Evolutionary conservation across 2,113 vertebrate species (phyloP).

Genomic region (Catharus bicknelli): DNA sequence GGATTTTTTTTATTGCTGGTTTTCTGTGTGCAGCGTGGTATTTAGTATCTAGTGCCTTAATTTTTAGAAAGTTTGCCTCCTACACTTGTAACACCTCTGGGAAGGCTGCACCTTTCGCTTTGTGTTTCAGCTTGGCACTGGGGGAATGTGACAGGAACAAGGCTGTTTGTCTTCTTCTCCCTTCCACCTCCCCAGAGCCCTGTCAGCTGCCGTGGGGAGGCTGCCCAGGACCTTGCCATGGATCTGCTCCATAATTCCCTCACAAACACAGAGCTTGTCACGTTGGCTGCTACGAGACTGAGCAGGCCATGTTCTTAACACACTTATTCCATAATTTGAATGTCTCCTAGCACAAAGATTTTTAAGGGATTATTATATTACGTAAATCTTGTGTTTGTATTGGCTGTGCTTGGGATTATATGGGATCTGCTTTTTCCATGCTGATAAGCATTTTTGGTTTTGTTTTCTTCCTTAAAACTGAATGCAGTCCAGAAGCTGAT

Average conservation of each 20-base stretch:
- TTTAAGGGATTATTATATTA: not conserved
- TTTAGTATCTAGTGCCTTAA: not conserved
- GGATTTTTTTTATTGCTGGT: not conserved
- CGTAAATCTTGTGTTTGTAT: not conserved
- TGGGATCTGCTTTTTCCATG: not conserved
- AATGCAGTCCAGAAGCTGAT: not conserved
- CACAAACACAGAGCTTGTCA: not conserved
- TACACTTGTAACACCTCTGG: not conserved
- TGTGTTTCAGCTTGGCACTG: not conserved
- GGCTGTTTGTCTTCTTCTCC: not conserved
- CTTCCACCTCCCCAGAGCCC: not conserved
- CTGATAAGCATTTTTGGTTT: not conserved
- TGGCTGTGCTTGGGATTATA: not conserved
- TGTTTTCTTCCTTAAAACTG: not conserved
- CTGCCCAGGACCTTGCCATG: not conserved
- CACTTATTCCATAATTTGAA: fast-evolving
- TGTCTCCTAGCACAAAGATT: not conserved
- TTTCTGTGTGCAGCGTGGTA: not conserved
- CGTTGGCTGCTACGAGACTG: not conserved
- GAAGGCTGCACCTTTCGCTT: not conserved
- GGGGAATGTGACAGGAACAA: not conserved
- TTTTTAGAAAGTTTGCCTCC: not conserved
- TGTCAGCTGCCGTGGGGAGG: not conserved
- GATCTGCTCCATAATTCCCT: not conserved
- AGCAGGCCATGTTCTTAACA: fast-evolving